phyloP scores from a whole-genome alignment of 2,888 invertebrate species.

The Drosophila yooni region DNA sequence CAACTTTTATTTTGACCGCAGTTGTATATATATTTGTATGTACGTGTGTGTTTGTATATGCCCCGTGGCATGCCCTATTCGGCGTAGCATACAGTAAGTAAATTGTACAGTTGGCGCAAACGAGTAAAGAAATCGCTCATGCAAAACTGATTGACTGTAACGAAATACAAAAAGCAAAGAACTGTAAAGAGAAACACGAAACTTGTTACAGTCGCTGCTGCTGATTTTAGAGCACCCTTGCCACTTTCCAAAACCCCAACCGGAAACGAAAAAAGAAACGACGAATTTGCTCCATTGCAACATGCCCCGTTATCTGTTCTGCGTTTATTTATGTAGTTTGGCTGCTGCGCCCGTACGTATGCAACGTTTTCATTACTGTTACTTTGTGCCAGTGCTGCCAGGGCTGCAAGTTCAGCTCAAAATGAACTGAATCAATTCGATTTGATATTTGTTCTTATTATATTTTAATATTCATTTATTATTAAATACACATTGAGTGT shows the following conservation, averaged over 20 bases:
- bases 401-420: constrained; percentile 24
- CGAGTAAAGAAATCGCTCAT: constrained; percentile 78
- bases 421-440: neutral
- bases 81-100: constrained; percentile 50
- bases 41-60: neutral
- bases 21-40: neutral
- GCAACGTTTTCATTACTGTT: constrained; percentile 68
- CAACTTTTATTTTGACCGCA: neutral
- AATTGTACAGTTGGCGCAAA: constrained; percentile 79
- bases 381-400: constrained; percentile 40
- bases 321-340: constrained; percentile 69
- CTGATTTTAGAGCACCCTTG: constrained; percentile 65
- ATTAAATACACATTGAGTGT: too few relatives aligned
- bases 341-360: constrained; percentile 48
- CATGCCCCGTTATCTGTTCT: constrained; percentile 65
- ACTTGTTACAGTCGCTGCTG: constrained; percentile 74
- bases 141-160: constrained; percentile 80
- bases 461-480: neutral
- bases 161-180: constrained; percentile 69
- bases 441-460: neutral
- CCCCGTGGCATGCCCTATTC: neutral
- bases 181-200: constrained; percentile 72
- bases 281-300: constrained; percentile 21
- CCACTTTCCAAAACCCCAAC: neutral
- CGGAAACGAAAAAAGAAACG: constrained; percentile 2